Evolutionary conservation across 2,797 vertebrate genomes (phyloP), one percentile per base, ranked within the genome.

Genomic region (Myiotriccus ornatus): DNA sequence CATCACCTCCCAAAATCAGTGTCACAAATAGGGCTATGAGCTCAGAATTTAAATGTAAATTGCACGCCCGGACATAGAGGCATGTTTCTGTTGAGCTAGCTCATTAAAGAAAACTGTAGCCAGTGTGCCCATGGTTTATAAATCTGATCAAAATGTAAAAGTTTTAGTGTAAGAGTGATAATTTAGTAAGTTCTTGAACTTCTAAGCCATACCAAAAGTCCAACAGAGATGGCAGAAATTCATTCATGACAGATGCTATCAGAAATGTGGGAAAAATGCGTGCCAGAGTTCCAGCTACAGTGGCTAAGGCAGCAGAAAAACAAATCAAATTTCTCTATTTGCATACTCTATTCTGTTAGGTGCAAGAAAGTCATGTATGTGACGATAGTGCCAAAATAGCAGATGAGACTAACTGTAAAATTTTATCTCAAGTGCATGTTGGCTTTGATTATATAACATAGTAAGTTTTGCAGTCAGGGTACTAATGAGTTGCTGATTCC

Each of bases 11-110:
- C 62, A 12, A 92, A 87, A 91, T 77, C 75, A 89, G 41, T 91
- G 57, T 60, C 87, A 84, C 84, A 92, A 92, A 82, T 62, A 82
- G 47, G 81, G 70, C 89, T 55, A 63, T 52, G 53, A 82, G 44
- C 77, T 90, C 2, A 1, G 67, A 92, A 84, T 94, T 92, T 90
- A 76, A 87, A 90, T 90, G 55, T 75, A 93, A 95, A 87, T 90
- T 74, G 16, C 30, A 19, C 79, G 50, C 43, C 46, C 67, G 76
- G 55, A 75, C 32, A 28, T 9, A 78, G n/a, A 69, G 50, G 6
- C 8, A 28, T 27, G 15, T 47, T 59, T 90, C 56, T 81, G 18
- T 56, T 84, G 71, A 89, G 25, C 44, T 53, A 73, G 6, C 47
- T 82, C 30, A n/a, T 67, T 41, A 62, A 77, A 77, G 23, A 77